These are phyloP conservation scores for Pavo muticus DNA, from an alignment of 2,113 vertebrate genomes.

Conservation along the genomic window DNA sequence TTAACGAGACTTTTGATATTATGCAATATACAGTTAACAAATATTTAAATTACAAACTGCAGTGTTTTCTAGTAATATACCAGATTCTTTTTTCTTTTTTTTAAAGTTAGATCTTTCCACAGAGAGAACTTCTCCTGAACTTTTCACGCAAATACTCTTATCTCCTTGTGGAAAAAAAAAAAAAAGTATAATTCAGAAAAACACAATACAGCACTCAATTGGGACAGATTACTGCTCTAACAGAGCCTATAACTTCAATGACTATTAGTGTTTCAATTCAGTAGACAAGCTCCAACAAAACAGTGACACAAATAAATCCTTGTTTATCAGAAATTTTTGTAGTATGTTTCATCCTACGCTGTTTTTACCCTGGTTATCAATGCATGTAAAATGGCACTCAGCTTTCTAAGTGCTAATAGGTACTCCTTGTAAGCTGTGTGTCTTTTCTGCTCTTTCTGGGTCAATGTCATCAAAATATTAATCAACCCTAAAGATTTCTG, in stretches of 20 bases:
- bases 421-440: neutral
- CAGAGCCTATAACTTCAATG: fast-evolving
- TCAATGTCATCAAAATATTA: neutral
- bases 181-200: neutral
- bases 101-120: neutral
- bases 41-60: neutral
- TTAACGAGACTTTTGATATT: neutral
- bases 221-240: neutral
- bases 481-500: neutral
- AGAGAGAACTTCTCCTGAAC: neutral
- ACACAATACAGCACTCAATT: neutral
- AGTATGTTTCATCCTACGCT: neutral
- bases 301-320: neutral
- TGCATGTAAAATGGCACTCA: neutral
- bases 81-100: neutral
- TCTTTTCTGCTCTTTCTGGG: neutral
- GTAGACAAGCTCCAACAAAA: neutral
- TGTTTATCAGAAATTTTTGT: neutral
- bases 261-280: neutral
- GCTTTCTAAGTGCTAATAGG: neutral
- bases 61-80: neutral
- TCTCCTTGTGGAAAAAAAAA: neutral
- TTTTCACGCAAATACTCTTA: neutral
- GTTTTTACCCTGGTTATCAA: neutral
- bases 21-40: neutral